Evolutionary conservation across 2,797 vertebrate genomes (phyloP).

Genomic region (Bryconaethiops microstoma): DNA sequence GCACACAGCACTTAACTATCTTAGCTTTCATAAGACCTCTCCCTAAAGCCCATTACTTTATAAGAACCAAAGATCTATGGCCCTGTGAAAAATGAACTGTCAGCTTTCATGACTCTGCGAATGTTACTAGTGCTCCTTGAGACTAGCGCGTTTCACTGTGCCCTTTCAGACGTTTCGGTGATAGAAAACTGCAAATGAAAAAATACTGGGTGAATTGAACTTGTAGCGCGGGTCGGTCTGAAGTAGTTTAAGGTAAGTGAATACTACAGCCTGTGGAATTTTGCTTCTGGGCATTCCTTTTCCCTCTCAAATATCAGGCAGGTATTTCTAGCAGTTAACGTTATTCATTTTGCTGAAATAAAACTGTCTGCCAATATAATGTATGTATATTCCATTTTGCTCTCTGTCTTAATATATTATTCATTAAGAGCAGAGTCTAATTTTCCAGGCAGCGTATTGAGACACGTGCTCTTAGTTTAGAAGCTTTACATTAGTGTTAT

Average conservation of each 20-base stretch:
- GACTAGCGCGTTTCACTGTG: slow-evolving; percentile 66
- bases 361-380: slow-evolving; percentile 56
- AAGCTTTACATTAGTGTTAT: slow-evolving; percentile 58
- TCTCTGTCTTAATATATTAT: slow-evolving; percentile 58
- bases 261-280: slow-evolving; percentile 9
- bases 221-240: slow-evolving; percentile 48
- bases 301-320: slow-evolving; percentile 35
- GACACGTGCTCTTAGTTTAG: slow-evolving; percentile 52
- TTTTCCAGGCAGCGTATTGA: slow-evolving; percentile 51
- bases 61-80: slow-evolving; percentile 83
- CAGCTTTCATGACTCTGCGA: slow-evolving; percentile 85
- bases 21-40: slow-evolving; percentile 83
- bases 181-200: slow-evolving; percentile 58
- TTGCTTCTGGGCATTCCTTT: slow-evolving; percentile 42
- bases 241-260: slow-evolving; percentile 55
- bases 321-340: slow-evolving; percentile 44
- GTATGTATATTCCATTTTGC: slow-evolving; percentile 51
- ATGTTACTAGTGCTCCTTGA: slow-evolving; percentile 81
- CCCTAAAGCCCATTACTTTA: slow-evolving; percentile 87
- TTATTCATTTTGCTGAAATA: slow-evolving; percentile 48
- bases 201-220: slow-evolving; percentile 53
- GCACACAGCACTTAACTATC: slow-evolving; percentile 82
- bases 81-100: slow-evolving; percentile 87
- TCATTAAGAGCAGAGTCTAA: slow-evolving; percentile 54
- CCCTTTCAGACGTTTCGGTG: slow-evolving; percentile 66